Evolutionary conservation across 2,888 invertebrate genomes (phyloP).

Genomic region (Amphipyra tragopoginis): DNA sequence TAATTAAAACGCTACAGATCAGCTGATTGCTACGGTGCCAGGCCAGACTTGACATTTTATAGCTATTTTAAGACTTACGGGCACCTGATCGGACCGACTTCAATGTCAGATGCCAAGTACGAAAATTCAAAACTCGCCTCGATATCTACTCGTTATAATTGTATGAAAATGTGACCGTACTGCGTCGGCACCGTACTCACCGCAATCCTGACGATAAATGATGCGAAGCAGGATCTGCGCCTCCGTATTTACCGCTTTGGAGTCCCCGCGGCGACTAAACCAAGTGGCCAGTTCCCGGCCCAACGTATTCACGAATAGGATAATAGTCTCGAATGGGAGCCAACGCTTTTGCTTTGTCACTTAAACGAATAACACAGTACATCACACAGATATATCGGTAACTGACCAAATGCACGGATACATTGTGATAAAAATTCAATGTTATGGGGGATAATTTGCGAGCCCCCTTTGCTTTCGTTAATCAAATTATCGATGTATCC

Average conservation of each 20-base stretch:
- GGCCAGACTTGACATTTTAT: constrained; percentile 87
- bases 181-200: constrained; percentile 76
- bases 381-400: constrained; percentile 79
- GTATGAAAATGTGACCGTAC: constrained; percentile 52
- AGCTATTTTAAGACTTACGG: constrained; percentile 88
- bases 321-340: constrained; percentile 85
- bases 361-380: constrained; percentile 83
- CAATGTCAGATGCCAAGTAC: constrained; percentile 85
- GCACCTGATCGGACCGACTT: constrained; percentile 84
- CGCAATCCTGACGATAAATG: constrained; percentile 88
- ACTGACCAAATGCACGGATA: constrained; percentile 80
- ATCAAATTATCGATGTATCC: constrained; percentile 85
- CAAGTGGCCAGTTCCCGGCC: constrained; percentile 84
- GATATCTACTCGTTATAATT: constrained; percentile 45
- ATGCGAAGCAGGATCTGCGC: constrained; percentile 86
- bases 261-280: constrained; percentile 87
- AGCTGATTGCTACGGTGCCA: constrained; percentile 88
- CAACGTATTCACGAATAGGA: constrained; percentile 87
- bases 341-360: constrained; percentile 87
- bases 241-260: constrained; percentile 89
- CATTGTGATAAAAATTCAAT: constrained; percentile 78
- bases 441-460: constrained; percentile 74
- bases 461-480: constrained; percentile 75
- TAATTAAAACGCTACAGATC: constrained; percentile 85
- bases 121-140: constrained; percentile 60